Conservation (phyloP, 2,888 invertebrate genomes). For the Oxycera nigricornis region DNA sequence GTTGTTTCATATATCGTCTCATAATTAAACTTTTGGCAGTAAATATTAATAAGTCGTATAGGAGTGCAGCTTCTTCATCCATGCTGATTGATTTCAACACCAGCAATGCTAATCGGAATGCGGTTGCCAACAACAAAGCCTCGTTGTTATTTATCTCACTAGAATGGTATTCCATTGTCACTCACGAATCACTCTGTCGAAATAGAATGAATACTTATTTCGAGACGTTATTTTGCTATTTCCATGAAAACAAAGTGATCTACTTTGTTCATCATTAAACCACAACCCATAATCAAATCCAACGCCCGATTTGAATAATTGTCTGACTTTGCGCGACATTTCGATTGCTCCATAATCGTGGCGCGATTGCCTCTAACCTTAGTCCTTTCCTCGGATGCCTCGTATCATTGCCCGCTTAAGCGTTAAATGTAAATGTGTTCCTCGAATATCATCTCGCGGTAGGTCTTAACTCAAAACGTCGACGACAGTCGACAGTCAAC, state of each 20-base stretch:
- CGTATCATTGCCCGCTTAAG: background rate
- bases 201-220: slow-evolving; percentile 12
- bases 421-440: slow-evolving; percentile 37
- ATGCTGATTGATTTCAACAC: background rate
- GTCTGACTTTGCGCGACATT: slow-evolving; percentile 31
- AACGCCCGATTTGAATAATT: slow-evolving; percentile 27
- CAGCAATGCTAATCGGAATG: slow-evolving; percentile 5
- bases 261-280: slow-evolving; percentile 28
- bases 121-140: background rate
- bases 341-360: slow-evolving; percentile 32
- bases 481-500: slow-evolving; percentile 35
- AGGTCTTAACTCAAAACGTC: slow-evolving; percentile 38
- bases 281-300: slow-evolving; percentile 21
- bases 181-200: background rate
- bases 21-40: too few species aligned
- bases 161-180: background rate
- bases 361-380: slow-evolving; percentile 34
- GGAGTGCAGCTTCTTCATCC: background rate
- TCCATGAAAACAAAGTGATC: slow-evolving; percentile 37
- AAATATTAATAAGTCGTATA: too few species aligned
- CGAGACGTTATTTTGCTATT: slow-evolving; percentile 15
- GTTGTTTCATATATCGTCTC: too few species aligned
- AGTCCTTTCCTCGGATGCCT: slow-evolving; percentile 13
- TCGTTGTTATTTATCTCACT: too few species aligned
- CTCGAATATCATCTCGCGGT: slow-evolving; percentile 38